These are phyloP conservation scores for Heteromurus nitidus DNA, from an alignment of 2,888 invertebrate genomes.

Conservation along the genomic window DNA sequence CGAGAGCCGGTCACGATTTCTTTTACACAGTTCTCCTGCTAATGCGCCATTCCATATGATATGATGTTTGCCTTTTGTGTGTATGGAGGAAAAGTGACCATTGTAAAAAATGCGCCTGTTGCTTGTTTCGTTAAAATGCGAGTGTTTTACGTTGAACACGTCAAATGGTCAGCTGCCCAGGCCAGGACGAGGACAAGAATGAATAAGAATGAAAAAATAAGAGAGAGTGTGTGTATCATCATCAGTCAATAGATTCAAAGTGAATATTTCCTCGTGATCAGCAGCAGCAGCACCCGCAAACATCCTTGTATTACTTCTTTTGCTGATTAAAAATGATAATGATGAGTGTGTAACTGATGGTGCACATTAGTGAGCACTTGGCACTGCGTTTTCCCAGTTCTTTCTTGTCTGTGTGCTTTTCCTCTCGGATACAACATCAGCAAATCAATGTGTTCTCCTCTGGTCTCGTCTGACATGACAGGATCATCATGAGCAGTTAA, in stretches of 20 bases:
- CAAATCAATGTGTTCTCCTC: constrained; percentile 58
- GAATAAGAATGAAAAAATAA: constrained; percentile 27
- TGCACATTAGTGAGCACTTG: constrained; percentile 46
- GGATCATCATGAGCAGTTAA: constrained; percentile 53
- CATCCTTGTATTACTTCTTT: constrained; percentile 42
- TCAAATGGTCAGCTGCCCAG: constrained; percentile 7
- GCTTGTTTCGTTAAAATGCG: constrained; percentile 29
- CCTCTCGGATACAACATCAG: constrained; percentile 24
- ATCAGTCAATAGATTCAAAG: not conserved
- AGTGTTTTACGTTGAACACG: not conserved
- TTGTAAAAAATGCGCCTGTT: constrained; percentile 39
- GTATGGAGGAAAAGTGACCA: constrained; percentile 1
- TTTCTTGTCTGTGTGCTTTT: constrained; percentile 19
- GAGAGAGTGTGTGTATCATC: not conserved
- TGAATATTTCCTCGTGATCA: constrained; percentile 36
- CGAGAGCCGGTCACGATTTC: constrained; percentile 66
- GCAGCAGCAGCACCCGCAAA: constrained; percentile 14
- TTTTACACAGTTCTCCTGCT: constrained; percentile 45
- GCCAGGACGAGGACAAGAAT: not conserved
- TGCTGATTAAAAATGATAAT: constrained; percentile 66
- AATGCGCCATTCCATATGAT: constrained; percentile 48
- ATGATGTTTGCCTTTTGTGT: constrained; percentile 33
- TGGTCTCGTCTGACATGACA: constrained; percentile 56
- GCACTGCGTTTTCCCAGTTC: constrained; percentile 35
- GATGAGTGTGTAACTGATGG: constrained; percentile 58